Base-by-base conservation (phyloP, 2,113 vertebrate genomes). In the Sinosuthora webbiana region DNA sequence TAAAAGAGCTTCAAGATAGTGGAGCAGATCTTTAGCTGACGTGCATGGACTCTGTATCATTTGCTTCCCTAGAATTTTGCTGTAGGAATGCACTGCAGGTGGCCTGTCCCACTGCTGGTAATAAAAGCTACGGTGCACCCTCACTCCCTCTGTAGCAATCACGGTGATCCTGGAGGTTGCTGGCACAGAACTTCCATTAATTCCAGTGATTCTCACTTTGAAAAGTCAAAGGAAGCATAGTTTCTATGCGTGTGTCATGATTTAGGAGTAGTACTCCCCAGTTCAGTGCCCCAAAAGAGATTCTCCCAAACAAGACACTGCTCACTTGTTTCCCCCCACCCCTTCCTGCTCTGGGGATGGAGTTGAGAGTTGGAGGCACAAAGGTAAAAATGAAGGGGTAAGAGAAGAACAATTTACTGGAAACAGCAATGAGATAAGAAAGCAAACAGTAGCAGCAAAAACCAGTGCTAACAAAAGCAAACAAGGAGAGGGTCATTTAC, bases 21-120 rank as follows among this genome's bases (percentile, higher is more conserved):
- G 69, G 44, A 55, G 2, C 3, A 90, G 44, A 47, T 71, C 13
- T 13, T 68, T 35, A 83, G 28, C 35, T 76, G 69, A 35, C 57
- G 13, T 73, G 11, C 19, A 16, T 59, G 44, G 17, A 39, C 15
- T 56, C 63, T 25, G 1, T 74, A 17, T n/a, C 4, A 5, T 42
- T 73, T 55, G 27, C n/a, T 59, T 81, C 20, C 22, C 24, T 50
- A 21, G 56, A 47, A 37, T 41, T 81, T 52, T 89, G 9, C 56
- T 3, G 1, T 39, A 53, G 59, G 15, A 28, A 16, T 41, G 28
- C 4, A n/a, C 13, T 9, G 33, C 0, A 2, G 31, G 30, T 83
- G 9, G 15, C 33, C 24, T 52, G 19, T 6, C 21, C 41, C 79
- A 3, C 8, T 65, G 15, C 27, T 73, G 28, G 15, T 33, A 23